Conservation (phyloP, 2,888 invertebrate genomes). For the Aplocera efformata region DNA sequence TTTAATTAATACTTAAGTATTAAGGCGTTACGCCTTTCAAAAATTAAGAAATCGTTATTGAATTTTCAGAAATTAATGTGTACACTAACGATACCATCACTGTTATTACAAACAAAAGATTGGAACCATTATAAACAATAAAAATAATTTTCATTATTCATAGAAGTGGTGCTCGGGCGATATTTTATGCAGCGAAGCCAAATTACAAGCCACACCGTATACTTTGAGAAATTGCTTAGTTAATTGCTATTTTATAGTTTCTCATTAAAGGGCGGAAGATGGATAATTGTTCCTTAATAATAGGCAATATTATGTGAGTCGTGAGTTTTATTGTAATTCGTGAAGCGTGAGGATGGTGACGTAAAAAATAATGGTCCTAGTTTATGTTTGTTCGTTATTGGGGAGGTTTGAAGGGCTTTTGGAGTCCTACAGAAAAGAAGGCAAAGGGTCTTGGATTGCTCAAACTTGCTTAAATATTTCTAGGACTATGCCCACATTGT, state of each 20-base stretch:
- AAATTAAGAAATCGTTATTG: too few relatives aligned
- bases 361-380: conserved; percentile 11
- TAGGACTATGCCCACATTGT: too few relatives aligned
- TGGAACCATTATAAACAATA: conserved; percentile 23
- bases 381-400: conserved; percentile 3
- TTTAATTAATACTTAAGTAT: too few relatives aligned
- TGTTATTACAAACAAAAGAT: conserved; percentile 15
- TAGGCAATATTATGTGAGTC: conserved; percentile 27
- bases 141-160: conserved; percentile 15
- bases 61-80: too few relatives aligned
- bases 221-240: conserved; percentile 36
- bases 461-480: too few relatives aligned
- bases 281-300: conserved; percentile 34
- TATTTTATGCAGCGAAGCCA: conserved; percentile 27
- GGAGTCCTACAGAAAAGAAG: too few relatives aligned
- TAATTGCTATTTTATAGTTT: conserved; percentile 49
- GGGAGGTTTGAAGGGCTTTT: too few relatives aligned
- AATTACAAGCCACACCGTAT: conserved; percentile 36
- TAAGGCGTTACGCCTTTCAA: too few relatives aligned
- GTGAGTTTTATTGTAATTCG: conserved; percentile 26
- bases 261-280: conserved; percentile 43
- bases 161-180: conserved; percentile 13
- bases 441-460: too few relatives aligned
- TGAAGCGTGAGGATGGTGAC: conserved; percentile 10
- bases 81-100: conserved; percentile 1